Percentiles rank a stretch among this genome's conserved stretches.
These are phyloP conservation scores for Nerophis lumbriciformis DNA, from an alignment of 2,113 vertebrate species.

Conservation along the genomic window DNA sequence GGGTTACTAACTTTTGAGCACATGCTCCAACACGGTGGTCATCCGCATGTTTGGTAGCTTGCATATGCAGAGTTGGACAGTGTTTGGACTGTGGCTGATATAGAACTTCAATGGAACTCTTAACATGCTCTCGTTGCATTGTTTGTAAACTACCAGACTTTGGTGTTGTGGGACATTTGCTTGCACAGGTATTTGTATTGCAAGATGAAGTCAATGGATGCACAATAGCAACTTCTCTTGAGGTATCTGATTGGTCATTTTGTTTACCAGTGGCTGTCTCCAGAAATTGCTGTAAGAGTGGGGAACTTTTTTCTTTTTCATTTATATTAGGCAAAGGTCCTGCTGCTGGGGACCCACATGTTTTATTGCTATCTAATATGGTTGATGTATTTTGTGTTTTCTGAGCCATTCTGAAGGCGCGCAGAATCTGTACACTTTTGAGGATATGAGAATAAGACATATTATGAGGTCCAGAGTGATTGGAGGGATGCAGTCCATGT, in stretches of 20 bases:
- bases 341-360: neutral
- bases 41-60: neutral
- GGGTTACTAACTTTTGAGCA: neutral
- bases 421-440: neutral
- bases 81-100: neutral
- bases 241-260: conserved; percentile 1
- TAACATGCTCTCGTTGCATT: neutral
- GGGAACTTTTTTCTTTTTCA: neutral
- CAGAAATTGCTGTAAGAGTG: neutral
- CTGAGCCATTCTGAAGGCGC: neutral
- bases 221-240: conserved; percentile 55
- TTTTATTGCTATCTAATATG: neutral
- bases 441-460: neutral
- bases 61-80: neutral
- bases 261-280: neutral
- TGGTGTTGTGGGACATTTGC: neutral
- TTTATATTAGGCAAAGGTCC: neutral
- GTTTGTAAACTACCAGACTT: neutral
- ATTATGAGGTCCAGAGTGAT: neutral
- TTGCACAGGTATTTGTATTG: neutral
- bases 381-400: neutral
- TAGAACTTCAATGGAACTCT: neutral
- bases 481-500: neutral
- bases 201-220: conserved; percentile 36
- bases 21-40: neutral